Evolutionary conservation across 2,113 vertebrate species (phyloP).

Genomic region (Ranitomeya imitator): DNA sequence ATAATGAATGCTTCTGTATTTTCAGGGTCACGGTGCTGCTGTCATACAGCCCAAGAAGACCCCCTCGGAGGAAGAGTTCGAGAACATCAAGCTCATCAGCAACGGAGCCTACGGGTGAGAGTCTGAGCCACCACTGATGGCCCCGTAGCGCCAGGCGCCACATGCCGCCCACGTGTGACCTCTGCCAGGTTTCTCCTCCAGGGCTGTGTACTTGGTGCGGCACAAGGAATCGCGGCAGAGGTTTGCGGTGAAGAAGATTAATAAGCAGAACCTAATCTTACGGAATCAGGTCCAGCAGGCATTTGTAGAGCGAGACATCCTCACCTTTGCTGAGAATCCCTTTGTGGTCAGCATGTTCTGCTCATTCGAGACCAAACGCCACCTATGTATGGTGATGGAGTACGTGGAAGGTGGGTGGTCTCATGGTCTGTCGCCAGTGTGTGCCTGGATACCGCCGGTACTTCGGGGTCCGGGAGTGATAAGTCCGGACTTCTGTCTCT

Average conservation of each 20-base stretch:
- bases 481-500: neutral
- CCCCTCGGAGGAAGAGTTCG: constrained; percentile 93
- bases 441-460: too few relatives aligned
- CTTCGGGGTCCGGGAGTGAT: neutral
- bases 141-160: too few relatives aligned
- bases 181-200: constrained; percentile 59
- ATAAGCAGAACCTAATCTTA: constrained; percentile 97
- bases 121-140: too few relatives aligned
- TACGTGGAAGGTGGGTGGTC: constrained; percentile 90
- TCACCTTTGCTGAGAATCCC: constrained; percentile 95
- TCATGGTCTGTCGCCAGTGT: too few relatives aligned
- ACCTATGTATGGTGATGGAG: constrained; percentile 99
- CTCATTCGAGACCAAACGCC: constrained; percentile 93
- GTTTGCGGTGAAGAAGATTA: constrained; percentile 99
- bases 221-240: constrained; percentile 92
- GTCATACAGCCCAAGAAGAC: constrained; percentile 81
- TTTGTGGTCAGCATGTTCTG: constrained; percentile 99
- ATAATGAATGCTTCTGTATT: constrained; percentile 42
- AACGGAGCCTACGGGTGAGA: constrained; percentile 94
- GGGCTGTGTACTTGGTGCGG: constrained; percentile 90
- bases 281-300: constrained; percentile 98
- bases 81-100: constrained; percentile 97
- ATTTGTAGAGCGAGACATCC: constrained; percentile 95
- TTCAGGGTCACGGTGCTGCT: constrained; percentile 78
- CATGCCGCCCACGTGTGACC: too few relatives aligned